Percentiles rank a stretch among this genome's conserved stretches.
phyloP scores from a whole-genome alignment of 2,113 vertebrate genomes.

The Tichodroma muraria region DNA sequence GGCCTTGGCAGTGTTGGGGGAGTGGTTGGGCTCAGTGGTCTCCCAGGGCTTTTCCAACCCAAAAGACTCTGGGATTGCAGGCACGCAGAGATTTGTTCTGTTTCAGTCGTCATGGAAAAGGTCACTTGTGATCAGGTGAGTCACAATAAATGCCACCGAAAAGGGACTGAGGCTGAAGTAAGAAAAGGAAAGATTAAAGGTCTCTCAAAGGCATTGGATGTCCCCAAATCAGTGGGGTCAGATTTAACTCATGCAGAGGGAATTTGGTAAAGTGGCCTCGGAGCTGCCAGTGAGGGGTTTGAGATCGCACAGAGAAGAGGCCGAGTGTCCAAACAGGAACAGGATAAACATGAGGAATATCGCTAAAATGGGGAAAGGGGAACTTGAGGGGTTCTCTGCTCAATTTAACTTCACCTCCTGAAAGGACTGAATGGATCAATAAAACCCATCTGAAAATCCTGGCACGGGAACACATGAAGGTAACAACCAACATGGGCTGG shows the following conservation, averaged over 20 bases:
- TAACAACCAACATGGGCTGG: rapidly evolving
- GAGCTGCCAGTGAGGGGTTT: background rate
- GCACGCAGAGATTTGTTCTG: background rate
- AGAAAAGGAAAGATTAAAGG: background rate
- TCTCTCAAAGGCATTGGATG: rapidly evolving
- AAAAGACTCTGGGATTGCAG: background rate
- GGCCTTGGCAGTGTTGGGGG: background rate
- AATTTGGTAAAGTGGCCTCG: rapidly evolving
- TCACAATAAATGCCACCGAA: background rate
- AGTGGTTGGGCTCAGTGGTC: background rate
- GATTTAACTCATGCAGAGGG: rapidly evolving
- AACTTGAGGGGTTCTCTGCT: rapidly evolving
- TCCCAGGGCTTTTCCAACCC: background rate
- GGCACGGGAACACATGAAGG: background rate
- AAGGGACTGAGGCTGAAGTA: background rate
- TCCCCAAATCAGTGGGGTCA: background rate
- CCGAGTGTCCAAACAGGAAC: background rate
- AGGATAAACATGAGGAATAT: rapidly evolving
- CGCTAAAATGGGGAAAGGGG: background rate
- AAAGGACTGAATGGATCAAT: background rate
- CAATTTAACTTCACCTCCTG: background rate
- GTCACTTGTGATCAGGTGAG: background rate
- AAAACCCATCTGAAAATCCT: background rate
- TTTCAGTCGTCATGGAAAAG: background rate
- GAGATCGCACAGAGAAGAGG: background rate